These are phyloP conservation scores for Caenorhabditis sp. DNA, from an alignment of 2,888 invertebrate species.

Conservation along the genomic window DNA sequence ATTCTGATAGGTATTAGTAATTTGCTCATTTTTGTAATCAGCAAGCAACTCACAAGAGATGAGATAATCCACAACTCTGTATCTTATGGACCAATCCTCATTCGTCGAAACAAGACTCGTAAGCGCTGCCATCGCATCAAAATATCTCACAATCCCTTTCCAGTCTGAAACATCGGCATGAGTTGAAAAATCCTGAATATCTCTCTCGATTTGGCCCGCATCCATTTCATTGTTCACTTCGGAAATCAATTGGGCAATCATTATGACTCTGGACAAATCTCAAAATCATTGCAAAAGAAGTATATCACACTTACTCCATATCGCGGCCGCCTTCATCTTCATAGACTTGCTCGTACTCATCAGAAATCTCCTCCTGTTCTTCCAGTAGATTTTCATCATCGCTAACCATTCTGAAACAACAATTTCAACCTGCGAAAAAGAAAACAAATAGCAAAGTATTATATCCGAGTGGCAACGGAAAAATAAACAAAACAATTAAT, in stretches of 20 bases:
- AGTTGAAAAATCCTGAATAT: constrained; percentile 9
- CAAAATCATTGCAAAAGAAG: too few relatives aligned
- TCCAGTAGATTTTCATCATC: not conserved
- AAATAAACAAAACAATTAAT: not conserved
- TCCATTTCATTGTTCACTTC: constrained; percentile 19
- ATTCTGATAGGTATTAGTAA: too few relatives aligned
- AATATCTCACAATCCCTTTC: constrained; percentile 18
- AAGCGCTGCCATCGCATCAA: constrained; percentile 5
- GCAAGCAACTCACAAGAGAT: constrained; percentile 13
- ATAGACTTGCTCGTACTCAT: too few relatives aligned
- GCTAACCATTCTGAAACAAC: too few relatives aligned
- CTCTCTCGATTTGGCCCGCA: constrained; percentile 7
- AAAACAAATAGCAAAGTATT: not conserved
- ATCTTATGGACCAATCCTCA: constrained; percentile 23
- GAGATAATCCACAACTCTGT: constrained; percentile 20
- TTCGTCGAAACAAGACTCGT: constrained; percentile 21
- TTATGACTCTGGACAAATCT: not conserved
- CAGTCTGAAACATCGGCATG: constrained; percentile 15
- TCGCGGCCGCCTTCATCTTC: not conserved
- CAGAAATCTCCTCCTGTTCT: not conserved
- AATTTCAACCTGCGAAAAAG: not conserved
- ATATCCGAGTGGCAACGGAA: not conserved
- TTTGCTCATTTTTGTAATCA: too few relatives aligned
- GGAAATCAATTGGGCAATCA: constrained; percentile 22
- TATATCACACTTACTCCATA: too few relatives aligned